Evolutionary conservation across 2,888 invertebrate species (phyloP).

Genomic region (Spicauda simplicius): DNA sequence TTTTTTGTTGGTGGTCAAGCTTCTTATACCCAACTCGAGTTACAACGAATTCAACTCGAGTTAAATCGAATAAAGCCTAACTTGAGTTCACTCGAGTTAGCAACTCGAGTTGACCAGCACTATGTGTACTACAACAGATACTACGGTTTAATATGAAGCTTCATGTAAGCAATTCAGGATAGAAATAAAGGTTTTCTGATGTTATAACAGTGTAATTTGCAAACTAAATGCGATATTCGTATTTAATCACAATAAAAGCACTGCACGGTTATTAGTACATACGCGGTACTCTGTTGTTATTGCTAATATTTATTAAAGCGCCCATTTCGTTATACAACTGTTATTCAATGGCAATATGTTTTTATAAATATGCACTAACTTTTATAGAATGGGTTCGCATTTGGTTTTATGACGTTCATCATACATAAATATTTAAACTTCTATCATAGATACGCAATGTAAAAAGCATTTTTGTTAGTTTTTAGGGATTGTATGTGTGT

Average conservation of each 20-base stretch:
- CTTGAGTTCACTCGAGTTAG: too few species aligned
- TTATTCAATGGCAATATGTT: background rate
- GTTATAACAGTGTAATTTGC: too few species aligned
- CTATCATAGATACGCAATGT: too few species aligned
- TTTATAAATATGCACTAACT: background rate
- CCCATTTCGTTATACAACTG: background rate
- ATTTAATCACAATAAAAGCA: background rate
- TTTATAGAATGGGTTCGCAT: background rate
- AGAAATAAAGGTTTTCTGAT: too few species aligned
- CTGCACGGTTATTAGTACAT: background rate
- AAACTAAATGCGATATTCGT: background rate
- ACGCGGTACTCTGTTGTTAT: background rate
- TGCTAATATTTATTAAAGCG: background rate
- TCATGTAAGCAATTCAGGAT: too few species aligned
- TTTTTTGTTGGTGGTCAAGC: too few species aligned
- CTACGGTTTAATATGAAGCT: background rate
- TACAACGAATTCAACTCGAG: too few species aligned
- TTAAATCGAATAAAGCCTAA: too few species aligned
- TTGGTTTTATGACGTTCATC: background rate
- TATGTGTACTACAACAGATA: background rate
- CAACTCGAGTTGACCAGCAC: too few species aligned
- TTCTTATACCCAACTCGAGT: too few species aligned
- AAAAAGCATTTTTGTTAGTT: too few species aligned
- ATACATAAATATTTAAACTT: background rate
- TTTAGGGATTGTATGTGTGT: too few species aligned